These are phyloP conservation scores for Antheraea yamamai DNA, from an alignment of 2,888 invertebrate species.

Conservation along the genomic window DNA sequence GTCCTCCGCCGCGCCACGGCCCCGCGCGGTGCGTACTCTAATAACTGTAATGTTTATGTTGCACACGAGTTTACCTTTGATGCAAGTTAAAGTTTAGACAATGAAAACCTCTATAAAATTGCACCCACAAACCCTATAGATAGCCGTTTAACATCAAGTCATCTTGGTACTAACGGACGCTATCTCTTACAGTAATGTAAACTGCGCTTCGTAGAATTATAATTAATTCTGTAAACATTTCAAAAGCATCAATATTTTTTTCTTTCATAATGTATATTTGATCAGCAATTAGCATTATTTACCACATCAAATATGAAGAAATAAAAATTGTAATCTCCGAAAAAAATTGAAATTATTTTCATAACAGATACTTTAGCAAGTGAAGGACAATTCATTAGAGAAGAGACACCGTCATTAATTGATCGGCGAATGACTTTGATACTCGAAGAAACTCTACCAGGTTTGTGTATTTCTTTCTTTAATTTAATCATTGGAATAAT, in stretches of 20 bases:
- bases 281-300: not conserved
- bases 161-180: not conserved
- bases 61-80: constrained; percentile 2
- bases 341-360: constrained; percentile 37
- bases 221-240: not conserved
- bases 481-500: constrained; percentile 27
- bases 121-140: not conserved
- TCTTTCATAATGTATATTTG: not conserved
- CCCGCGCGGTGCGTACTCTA: constrained; percentile 86
- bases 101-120: not conserved
- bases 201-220: not conserved
- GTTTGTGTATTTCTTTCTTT: constrained; percentile 7
- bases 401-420: constrained; percentile 57
- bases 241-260: not conserved
- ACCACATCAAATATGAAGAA: not conserved
- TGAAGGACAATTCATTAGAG: constrained; percentile 54
- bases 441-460: constrained; percentile 49
- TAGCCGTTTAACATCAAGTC: not conserved
- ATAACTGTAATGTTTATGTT: constrained; percentile 8
- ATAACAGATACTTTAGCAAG: constrained; percentile 58
- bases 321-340: constrained; percentile 20
- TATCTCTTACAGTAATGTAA: not conserved
- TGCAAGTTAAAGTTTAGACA: not conserved
- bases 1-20: constrained; percentile 86
- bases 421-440: constrained; percentile 74